These are phyloP conservation scores for Fratercula arctica DNA, from an alignment of 2,797 vertebrate genomes.

Conservation along the genomic window DNA sequence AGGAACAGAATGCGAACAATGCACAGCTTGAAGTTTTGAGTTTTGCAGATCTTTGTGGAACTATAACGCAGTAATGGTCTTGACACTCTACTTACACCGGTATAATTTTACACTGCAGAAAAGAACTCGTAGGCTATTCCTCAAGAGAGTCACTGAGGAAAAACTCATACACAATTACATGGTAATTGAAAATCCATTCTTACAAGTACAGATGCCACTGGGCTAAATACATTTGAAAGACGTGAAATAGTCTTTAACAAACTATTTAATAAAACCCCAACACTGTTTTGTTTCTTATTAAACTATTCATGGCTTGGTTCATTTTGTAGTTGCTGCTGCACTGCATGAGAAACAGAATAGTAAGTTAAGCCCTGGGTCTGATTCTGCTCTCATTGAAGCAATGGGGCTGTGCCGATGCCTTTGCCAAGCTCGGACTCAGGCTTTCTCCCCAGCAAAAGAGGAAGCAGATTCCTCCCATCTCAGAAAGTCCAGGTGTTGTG, in stretches of 20 bases:
- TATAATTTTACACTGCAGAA: background rate
- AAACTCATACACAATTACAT: background rate
- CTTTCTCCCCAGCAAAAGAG: background rate
- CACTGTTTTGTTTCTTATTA: background rate
- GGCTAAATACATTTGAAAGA: background rate
- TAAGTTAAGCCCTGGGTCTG: background rate
- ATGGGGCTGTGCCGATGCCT: background rate
- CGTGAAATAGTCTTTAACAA: background rate
- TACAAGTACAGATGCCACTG: background rate
- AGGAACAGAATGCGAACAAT: background rate
- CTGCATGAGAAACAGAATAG: background rate
- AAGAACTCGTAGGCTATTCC: background rate
- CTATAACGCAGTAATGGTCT: background rate
- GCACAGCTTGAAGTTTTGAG: background rate
- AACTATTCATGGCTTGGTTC: background rate
- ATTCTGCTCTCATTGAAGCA: background rate
- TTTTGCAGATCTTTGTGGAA: constrained; percentile 13
- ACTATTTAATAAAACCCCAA: background rate
- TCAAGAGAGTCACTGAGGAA: background rate
- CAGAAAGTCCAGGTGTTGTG: background rate
- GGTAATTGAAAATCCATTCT: background rate
- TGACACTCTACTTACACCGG: background rate
- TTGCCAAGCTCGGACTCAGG: background rate
- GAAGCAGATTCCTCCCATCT: background rate
- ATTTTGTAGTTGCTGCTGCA: background rate